phyloP scores from a whole-genome alignment of 2,113 vertebrate genomes.

The Ochotona princeps region DNA sequence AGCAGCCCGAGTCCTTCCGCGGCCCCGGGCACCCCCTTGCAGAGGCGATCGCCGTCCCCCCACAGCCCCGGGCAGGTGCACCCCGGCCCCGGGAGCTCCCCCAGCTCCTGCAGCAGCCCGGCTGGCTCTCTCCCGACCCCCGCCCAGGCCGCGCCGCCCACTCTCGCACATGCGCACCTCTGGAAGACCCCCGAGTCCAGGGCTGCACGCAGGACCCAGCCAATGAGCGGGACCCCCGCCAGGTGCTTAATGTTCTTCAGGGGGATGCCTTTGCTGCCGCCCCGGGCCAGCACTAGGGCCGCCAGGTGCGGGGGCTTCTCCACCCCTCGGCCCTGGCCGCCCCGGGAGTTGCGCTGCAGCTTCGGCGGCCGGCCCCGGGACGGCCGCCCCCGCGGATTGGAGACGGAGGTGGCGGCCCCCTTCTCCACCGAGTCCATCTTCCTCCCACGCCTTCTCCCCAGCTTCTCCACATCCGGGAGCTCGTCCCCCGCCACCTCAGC shows the following conservation, averaged over 20 bases:
- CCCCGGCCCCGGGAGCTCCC: not conserved
- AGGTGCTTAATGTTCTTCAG: conserved; percentile 93
- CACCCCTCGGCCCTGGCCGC: conserved; percentile 67
- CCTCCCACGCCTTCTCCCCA: conserved; percentile 60
- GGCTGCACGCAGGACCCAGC: conserved; percentile 92
- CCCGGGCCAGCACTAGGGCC: conserved; percentile 91
- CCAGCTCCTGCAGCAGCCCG: not conserved
- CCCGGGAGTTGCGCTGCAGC: conserved; percentile 70
- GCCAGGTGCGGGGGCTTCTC: conserved; percentile 84
- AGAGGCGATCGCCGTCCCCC: not conserved
- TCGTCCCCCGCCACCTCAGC: conserved; percentile 43
- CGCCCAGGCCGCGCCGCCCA: conserved; percentile 52
- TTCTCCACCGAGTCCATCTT: conserved; percentile 82
- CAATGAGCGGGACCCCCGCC: conserved; percentile 91
- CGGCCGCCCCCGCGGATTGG: conserved; percentile 73
- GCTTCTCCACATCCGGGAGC: conserved; percentile 72
- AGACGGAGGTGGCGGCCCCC: conserved; percentile 67
- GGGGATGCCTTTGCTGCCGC: conserved; percentile 93
- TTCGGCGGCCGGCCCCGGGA: conserved; percentile 66
- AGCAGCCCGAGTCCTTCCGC: not conserved
- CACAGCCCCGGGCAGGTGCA: not conserved
- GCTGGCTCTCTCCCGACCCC: not conserved
- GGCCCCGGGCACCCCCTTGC: not conserved
- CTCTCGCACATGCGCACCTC: conserved; percentile 85
- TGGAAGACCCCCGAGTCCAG: conserved; percentile 88